A percentile compares a stretch with the other conserved stretches of the same genome.
These are phyloP conservation scores for Leptinotarsa defecta DNA, from an alignment of 1,140 invertebrate species.

Conservation along the genomic window DNA sequence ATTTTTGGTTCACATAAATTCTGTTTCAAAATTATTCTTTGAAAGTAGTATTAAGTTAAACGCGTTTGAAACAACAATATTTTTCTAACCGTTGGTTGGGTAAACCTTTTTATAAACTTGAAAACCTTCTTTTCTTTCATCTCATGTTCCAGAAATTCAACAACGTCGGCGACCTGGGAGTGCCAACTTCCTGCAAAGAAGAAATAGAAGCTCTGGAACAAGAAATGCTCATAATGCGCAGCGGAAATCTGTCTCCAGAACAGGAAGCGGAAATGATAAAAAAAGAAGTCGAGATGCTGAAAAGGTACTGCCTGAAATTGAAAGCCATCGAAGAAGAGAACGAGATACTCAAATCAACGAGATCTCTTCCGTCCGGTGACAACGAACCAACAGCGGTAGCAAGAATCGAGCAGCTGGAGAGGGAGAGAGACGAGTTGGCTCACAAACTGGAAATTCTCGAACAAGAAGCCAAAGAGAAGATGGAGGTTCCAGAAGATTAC, in stretches of 20 bases:
- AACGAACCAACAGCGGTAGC: conserved; percentile 30
- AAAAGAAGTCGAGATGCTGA: conserved; percentile 44
- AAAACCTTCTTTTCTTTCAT: no score
- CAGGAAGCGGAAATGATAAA: conserved; percentile 44
- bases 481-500: conserved; percentile 31
- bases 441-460: conserved; percentile 22
- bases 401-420: conserved; percentile 31
- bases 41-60: no score
- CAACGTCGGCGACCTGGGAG: conserved; percentile 19
- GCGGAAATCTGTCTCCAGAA: conserved; percentile 36
- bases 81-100: no score
- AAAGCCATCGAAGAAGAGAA: conserved; percentile 45
- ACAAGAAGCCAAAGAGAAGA: not conserved
- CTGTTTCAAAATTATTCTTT: no score
- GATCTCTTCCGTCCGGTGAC: not conserved
- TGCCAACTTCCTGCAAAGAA: conserved; percentile 32
- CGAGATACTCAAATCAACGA: conserved; percentile 36
- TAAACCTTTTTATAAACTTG: no score
- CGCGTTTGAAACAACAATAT: no score
- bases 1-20: no score
- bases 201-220: conserved; percentile 45
- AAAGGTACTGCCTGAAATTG: conserved; percentile 44
- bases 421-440: conserved; percentile 34
- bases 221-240: conserved; percentile 42
- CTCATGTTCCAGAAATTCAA: conserved; percentile 30